Evolutionary conservation across 2,888 invertebrate species (phyloP).

Genomic region (Stenodera caucasica): DNA sequence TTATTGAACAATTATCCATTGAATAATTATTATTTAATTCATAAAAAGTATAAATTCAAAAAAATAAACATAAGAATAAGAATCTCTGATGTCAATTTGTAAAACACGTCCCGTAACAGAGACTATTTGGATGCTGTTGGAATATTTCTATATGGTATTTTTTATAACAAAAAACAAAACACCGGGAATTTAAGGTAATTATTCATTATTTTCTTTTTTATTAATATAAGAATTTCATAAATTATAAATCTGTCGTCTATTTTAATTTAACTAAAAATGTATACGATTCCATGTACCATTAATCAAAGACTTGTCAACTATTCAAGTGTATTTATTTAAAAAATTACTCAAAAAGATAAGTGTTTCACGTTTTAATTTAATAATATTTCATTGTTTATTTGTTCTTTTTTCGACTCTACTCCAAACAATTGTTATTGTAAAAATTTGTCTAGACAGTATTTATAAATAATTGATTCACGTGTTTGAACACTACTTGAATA

Average conservation of each 20-base stretch:
- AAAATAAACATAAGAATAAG: not conserved
- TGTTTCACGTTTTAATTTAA: not conserved
- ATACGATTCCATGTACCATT: not conserved
- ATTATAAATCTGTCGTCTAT: not conserved
- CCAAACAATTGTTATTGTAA: conserved; percentile 11
- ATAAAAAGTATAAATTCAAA: not conserved
- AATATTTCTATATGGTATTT: conserved; percentile 39
- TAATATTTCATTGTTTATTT: not conserved
- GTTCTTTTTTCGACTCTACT: too few species aligned
- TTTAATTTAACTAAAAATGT: not conserved
- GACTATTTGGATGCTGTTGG: conserved; percentile 39
- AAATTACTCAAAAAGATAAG: too few species aligned
- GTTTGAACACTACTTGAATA: too few species aligned
- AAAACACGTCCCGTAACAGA: conserved; percentile 17
- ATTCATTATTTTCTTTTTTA: too few species aligned
- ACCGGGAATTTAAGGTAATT: conserved; percentile 1
- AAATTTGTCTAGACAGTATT: too few species aligned
- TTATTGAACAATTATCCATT: not conserved
- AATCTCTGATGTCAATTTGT: conserved; percentile 13
- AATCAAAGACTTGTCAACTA: not conserved
- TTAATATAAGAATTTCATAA: too few species aligned
- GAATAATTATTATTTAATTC: conserved; percentile 3
- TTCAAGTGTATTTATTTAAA: not conserved
- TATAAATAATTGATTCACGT: too few species aligned
- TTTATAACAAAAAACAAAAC: conserved; percentile 12